These are phyloP conservation scores for Noctua janthe DNA, from an alignment of 2,888 invertebrate species.

Conservation along the genomic window DNA sequence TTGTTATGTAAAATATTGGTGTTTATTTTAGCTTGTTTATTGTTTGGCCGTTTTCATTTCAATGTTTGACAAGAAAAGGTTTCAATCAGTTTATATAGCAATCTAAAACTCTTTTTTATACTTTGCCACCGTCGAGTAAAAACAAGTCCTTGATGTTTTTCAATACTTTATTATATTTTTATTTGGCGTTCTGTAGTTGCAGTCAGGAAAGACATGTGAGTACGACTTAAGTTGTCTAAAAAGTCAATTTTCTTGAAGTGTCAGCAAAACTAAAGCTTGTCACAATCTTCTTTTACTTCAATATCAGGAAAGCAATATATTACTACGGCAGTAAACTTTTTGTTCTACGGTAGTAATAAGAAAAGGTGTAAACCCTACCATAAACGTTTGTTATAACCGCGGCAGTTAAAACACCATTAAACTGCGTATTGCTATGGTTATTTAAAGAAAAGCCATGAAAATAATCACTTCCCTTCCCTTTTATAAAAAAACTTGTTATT, in stretches of 20 bases:
- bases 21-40: conserved; percentile 23
- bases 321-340: conserved; percentile 41
- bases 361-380: conserved; percentile 50
- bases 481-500: conserved; percentile 35
- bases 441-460: conserved; percentile 55
- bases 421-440: conserved; percentile 45
- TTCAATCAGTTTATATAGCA: neutral
- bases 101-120: neutral
- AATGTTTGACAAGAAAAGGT: neutral
- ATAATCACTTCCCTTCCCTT: conserved; percentile 44
- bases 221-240: neutral
- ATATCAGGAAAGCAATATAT: conserved; percentile 35
- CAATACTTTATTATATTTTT: too few relatives aligned
- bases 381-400: conserved; percentile 59
- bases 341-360: conserved; percentile 45
- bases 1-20: conserved; percentile 20
- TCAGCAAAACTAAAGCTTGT: neutral
- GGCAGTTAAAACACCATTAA: conserved; percentile 63
- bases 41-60: neutral
- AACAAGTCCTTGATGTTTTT: too few relatives aligned
- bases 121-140: too few relatives aligned
- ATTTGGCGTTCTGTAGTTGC: too few relatives aligned
- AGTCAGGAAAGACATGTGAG: neutral
- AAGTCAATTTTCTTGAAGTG: neutral
- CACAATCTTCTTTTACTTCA: neutral